Percentiles rank a stretch among this genome's conserved stretches.
phyloP scores from a whole-genome alignment of 1,140 invertebrate genomes.

The Psix sp. region DNA sequence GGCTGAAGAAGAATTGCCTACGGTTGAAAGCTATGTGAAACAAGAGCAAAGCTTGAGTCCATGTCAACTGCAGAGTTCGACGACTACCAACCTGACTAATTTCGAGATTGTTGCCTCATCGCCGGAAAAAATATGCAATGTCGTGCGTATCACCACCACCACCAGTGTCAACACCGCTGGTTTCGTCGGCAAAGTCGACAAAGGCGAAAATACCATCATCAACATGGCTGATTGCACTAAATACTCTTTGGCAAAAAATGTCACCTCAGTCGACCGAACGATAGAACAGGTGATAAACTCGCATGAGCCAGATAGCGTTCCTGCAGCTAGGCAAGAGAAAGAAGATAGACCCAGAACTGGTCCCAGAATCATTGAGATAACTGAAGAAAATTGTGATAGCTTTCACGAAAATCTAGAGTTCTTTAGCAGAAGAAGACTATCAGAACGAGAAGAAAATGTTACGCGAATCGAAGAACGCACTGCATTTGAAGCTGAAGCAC shows the following conservation, averaged over 20 bases:
- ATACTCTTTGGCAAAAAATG: conserved; percentile 64
- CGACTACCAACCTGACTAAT: conserved; percentile 55
- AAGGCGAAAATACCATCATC: conserved; percentile 67
- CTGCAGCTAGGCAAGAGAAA: conserved; percentile 26
- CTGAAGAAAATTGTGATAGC: conserved; percentile 73
- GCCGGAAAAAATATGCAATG: conserved; percentile 67
- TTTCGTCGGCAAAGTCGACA: conserved; percentile 68
- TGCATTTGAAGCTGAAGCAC: background rate
- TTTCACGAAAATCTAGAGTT: conserved; percentile 74
- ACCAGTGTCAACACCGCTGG: conserved; percentile 66
- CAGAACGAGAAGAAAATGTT: background rate
- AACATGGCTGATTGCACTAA: conserved; percentile 67
- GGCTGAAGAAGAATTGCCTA: conserved; percentile 66
- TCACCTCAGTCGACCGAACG: conserved; percentile 65
- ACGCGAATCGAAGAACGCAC: background rate
- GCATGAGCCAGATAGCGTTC: conserved; percentile 29
- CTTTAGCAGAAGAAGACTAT: conserved; percentile 63
- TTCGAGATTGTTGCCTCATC: conserved; percentile 67
- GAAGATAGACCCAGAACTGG: conserved; percentile 58
- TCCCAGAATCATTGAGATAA: conserved; percentile 70
- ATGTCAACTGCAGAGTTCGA: conserved; percentile 62
- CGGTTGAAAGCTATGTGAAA: conserved; percentile 63
- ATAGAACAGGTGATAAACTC: conserved; percentile 69
- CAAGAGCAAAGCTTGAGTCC: conserved; percentile 69
- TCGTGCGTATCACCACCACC: conserved; percentile 65